Base-by-base conservation (phyloP, 2,797 vertebrate genomes). In the Cetoscarus ocellatus region DNA sequence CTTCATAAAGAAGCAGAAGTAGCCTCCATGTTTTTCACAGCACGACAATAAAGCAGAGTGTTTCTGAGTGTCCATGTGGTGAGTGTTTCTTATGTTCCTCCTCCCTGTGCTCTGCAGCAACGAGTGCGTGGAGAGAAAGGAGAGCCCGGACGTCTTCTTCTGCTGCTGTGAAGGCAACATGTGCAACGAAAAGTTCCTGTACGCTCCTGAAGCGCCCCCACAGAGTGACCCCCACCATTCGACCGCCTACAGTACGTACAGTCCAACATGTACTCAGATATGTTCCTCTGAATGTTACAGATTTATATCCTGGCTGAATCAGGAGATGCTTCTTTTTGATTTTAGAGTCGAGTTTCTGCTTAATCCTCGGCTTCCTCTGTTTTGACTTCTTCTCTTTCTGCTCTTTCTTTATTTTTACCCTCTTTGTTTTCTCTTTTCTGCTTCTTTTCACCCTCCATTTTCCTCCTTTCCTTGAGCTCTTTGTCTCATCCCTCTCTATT, bases 131-230 rank as follows among this genome's bases (percentile, higher is more conserved):
- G 97, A 98, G 93, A 97, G 89, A 89, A 98, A 97, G 78, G 96
- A 97, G 91, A 96, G 93, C 72, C 97, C 97, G 1, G 97, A 98
- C 18, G 97, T 99, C 8, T 98, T 97, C 91, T 99, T 99, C 94
- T 99, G 97, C 90, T 99, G 97, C 90, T 99, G 97, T 73, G 97
- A 99, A 83, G 97, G 97, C 87, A 97, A 95, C 90, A 95, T 96
- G 95, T 99, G 97, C 88, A 99, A 99, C 18, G 96, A 97, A 85
- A 96, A 90, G 83, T 98, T 99, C 88, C 94, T 96, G 87, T 97
- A 98, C 70, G 92, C 92, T 76, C 97, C 97, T 0, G 95, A 97
- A 61, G 92, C 94, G 61, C 85, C 94, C 27, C 93, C 93, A 0
- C 94, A 94, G 77, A 94, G 91, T 93, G 92, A 95, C 94, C 95